Evolutionary conservation across 1,140 invertebrate species (phyloP), one percentile per base, ranked within the genome.

Genomic region (Cotesia chilonis): DNA sequence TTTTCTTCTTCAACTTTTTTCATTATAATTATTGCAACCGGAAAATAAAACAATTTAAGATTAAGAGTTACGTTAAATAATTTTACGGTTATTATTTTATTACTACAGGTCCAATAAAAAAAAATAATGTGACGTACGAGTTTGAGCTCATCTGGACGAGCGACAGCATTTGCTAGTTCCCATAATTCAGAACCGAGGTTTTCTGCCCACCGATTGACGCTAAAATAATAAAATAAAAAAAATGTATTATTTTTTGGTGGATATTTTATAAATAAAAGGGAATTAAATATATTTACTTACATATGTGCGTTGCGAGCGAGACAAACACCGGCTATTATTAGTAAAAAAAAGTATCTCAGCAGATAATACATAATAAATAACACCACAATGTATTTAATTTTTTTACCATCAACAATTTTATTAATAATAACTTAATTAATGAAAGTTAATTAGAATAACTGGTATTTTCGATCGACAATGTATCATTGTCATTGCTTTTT

Each of bases 131-230:
- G 41, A 81, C 83, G 88, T 76, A 89, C 89, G n/a, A 81, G 80
- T 80, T 89, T 87, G n/a, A 91, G 87, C 74, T 91, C 88, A 57
- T 88, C 83, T n/a, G 89, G 87, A 75, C 88, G 89, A n/a, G 88
- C 90, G 64, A 92, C 88, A 52, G 83, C 86, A 69, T 88, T 83
- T 3, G 90, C 90, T 68, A 92, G 80, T 77, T 89, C 82, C 88
- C 89, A 91, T 41, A 92, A 78, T 78, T 92, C 91, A 67, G 88
- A 87, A 3, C 91, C 90, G 47, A 92, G 85, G 47, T 82, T 85
- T 47, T 88, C 86, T 3, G 90, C 89, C 90, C 91, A 92, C 80
- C 85, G 87, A 71, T 87, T 86, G 36, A 91, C 87, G 36, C 90
- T 92, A 65, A 57, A 79, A 77, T 28, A 41, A 59, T 37, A 20